A percentile compares a stretch with the other conserved stretches of the same genome.
These are phyloP conservation scores for Elachura formosa DNA, from an alignment of 2,113 vertebrate species.

Conservation along the genomic window DNA sequence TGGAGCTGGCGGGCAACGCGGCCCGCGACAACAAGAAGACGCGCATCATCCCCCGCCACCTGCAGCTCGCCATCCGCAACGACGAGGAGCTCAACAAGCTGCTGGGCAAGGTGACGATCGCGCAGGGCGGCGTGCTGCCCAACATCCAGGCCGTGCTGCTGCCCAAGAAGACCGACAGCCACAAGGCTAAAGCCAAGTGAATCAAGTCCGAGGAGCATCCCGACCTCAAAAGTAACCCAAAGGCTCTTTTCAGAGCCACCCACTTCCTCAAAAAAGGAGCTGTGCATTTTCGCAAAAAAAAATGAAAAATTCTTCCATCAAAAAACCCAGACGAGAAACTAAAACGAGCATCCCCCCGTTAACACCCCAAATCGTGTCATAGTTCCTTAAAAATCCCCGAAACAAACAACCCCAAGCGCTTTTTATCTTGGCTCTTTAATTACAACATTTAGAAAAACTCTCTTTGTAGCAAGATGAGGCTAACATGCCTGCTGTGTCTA, in stretches of 20 bases:
- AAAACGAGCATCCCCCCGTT: fast-evolving
- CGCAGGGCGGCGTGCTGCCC: slow-evolving; percentile 82
- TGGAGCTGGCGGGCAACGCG: slow-evolving; percentile 87
- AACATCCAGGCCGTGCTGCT: slow-evolving; percentile 87
- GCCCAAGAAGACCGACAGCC: slow-evolving; percentile 83
- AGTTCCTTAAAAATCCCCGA: background rate
- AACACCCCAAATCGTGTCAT: fast-evolving
- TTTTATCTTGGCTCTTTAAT: fast-evolving
- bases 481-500: fast-evolving
- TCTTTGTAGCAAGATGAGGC: fast-evolving
- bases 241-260: slow-evolving; percentile 93
- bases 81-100: slow-evolving; percentile 85
- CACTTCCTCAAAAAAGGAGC: slow-evolving; percentile 34
- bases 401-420: fast-evolving
- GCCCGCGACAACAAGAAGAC: slow-evolving; percentile 82
- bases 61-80: slow-evolving; percentile 85
- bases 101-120: slow-evolving; percentile 90
- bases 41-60: slow-evolving; percentile 2
- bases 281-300: background rate
- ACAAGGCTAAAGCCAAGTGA: slow-evolving; percentile 56
- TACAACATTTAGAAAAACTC: fast-evolving
- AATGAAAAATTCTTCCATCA: no score
- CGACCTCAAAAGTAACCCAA: slow-evolving; percentile 26
- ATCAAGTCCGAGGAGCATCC: background rate
- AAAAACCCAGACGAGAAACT: fast-evolving